Base-by-base conservation (phyloP, 1,140 invertebrate species). In the Zaprionus ghesquierei region DNA sequence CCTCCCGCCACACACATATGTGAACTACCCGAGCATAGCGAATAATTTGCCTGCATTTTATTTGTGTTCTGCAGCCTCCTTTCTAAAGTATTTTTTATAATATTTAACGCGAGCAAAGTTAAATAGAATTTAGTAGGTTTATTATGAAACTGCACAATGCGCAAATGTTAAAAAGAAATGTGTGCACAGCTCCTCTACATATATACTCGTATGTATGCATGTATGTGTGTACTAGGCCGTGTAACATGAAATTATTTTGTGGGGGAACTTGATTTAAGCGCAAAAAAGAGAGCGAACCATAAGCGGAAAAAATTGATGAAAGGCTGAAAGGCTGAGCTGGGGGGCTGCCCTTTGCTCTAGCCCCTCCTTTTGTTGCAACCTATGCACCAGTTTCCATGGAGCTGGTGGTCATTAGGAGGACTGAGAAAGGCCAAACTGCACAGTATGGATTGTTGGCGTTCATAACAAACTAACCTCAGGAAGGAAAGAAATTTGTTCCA, bases 21-120 rank as follows among this genome's bases (percentile, higher is more conserved):
- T 59, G 46, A 64, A 51, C 62, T 60, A 69, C 27, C 75, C 71
- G 50, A 87, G 70, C 81, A 72, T 75, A 55, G 31, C 25, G 31
- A 64, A 58, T 64, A 69, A 70, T 79, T 72, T 70, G 80, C 72
- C 64, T 65, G 79, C 79, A 87, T 87, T 86, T 86, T 79, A 87
- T 77, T 87, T 85, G 69, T 76, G 6, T 66, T 41, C 54, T 61
- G 58, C 31, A 41, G 49, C 33, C 33, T 54, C 60, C 68, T 70
- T 75, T 71, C 60, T 75, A 69, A 61, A 59, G 53, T 41, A 59
- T 63, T 70, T 70, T 66, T 66, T 60, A 53, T 76, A 62, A 44
- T 62, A 60, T 76, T 68, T 66, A 56, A 62, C 51, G 50, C 70
- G 27, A 23, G 46, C 27, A 60, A 35, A 46, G 46, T 54, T 75